Evolutionary conservation across 2,113 vertebrate genomes (phyloP), one percentile per base, ranked within the genome.

Genomic region (Mustela lutreola): DNA sequence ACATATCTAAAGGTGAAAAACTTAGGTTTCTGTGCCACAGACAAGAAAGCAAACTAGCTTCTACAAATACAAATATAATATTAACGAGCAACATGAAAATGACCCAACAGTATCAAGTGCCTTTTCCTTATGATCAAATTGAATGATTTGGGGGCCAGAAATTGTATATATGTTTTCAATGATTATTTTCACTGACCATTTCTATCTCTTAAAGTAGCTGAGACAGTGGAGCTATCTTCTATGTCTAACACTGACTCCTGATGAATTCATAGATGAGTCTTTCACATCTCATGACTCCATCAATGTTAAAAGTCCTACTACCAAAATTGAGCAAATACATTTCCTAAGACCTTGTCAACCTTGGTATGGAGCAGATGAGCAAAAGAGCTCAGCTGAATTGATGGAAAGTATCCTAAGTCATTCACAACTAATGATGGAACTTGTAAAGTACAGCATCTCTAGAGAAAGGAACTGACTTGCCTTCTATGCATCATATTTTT

Each of bases 261-360:
- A 91, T 50, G 21, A 33, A 94, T 78, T 67, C 78, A 36, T 83
- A 50, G 63, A 60, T 75, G 28, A 94, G 21, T 5, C 1, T 11
- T 88, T 50, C 45, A 62, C 0, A 86, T 42, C 58, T 48, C 82
- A 93, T 42, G 90, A 96, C 78, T 97, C 33, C 21, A 96, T 94
- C 93, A 86, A 0, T 79, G n/a, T 0, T 33, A 56, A 50, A 96
- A 1, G 31, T 94, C 67, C 83, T 75, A 56, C 75, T 75, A 39
- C 4, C 18, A 14, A 97, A 71, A 88, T 81, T 56, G 24, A 89
- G 78, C 62, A 94, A 90, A 94, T 33, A 50, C 39, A 79, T 91
- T 90, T 91, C 73, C 56, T 71, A 82, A 94, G 78, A 95, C 60
- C 58, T 91, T 65, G 50, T 96, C 93, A 87, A 81, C 50, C 82